phyloP scores from a whole-genome alignment of 2,797 vertebrate species.

The Falco peregrinus region DNA sequence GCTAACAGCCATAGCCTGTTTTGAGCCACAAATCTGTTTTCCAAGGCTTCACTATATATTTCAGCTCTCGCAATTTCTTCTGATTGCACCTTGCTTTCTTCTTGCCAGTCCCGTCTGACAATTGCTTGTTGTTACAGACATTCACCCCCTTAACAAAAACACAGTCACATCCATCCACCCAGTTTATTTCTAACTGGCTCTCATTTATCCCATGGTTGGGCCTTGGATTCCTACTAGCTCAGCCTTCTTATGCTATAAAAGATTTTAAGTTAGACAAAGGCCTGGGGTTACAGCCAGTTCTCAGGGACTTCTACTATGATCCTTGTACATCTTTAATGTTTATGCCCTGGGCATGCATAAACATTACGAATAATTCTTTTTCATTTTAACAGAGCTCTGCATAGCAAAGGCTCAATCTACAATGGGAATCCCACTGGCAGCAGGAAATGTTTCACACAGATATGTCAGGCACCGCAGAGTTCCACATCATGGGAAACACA shows the following conservation, averaged over 20 bases:
- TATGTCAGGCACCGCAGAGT: neutral
- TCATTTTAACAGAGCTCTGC: neutral
- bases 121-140: neutral
- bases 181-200: neutral
- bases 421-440: neutral
- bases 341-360: neutral
- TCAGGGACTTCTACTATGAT: neutral
- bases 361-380: neutral
- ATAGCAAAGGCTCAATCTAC: neutral
- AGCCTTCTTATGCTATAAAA: neutral
- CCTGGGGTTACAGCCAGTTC: neutral
- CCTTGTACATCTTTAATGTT: neutral
- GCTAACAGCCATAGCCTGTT: neutral
- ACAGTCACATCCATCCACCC: neutral
- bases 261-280: neutral
- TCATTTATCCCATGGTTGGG: neutral
- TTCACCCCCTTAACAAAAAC: neutral
- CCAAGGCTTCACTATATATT: neutral
- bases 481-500: neutral
- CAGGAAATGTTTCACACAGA: neutral
- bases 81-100: neutral
- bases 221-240: neutral
- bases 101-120: neutral
- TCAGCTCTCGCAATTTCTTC: neutral
- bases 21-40: neutral